Conservation (phyloP, 2,888 invertebrate genomes). For the Apamea sordens region DNA sequence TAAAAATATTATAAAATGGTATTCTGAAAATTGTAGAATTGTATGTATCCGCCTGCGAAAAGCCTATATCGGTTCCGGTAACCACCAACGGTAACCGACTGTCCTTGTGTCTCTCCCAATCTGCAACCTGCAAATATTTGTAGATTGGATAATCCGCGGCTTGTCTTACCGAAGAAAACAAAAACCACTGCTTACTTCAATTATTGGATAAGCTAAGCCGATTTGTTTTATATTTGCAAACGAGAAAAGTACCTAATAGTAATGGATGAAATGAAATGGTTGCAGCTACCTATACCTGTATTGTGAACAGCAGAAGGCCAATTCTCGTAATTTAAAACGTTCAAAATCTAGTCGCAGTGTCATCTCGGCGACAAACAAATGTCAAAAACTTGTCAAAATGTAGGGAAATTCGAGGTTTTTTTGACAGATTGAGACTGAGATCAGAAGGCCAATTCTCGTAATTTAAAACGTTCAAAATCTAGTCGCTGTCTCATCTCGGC, state of each 20-base stretch:
- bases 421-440: no score
- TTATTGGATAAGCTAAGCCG: neutral
- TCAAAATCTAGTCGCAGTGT: no score
- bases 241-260: neutral
- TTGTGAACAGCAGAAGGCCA: neutral
- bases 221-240: neutral
- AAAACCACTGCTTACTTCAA: neutral
- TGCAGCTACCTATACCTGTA: neutral
- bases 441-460: no score
- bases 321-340: no score
- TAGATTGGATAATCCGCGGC: neutral
- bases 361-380: no score
- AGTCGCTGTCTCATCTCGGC: no score
- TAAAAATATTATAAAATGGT: slow-evolving; percentile 9
- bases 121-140: neutral
- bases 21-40: slow-evolving; percentile 9
- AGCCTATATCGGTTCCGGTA: neutral
- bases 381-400: no score
- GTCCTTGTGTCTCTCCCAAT: neutral
- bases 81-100: no score
- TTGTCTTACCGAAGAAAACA: slow-evolving; percentile 2
- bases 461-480: no score
- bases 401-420: no score
- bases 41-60: slow-evolving; percentile 15
- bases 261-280: neutral